Conservation (phyloP, 2,113 vertebrate species). For the Nothobranchius kuhntae region DNA sequence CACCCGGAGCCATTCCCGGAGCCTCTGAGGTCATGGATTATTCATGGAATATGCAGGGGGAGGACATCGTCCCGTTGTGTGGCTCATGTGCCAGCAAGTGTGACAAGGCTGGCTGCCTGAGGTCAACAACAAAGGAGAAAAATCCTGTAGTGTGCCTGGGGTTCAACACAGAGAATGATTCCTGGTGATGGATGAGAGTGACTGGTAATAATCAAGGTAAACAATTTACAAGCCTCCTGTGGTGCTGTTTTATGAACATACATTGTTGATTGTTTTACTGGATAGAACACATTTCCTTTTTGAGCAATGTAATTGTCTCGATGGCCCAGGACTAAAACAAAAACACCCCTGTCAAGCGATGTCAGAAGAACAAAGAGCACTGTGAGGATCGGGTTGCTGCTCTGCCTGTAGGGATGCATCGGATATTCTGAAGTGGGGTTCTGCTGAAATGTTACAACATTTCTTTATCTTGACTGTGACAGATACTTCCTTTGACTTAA, state of each 20-base stretch:
- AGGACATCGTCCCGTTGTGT: constrained; percentile 34
- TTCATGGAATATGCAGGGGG: constrained; percentile 48
- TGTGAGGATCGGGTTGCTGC: not conserved
- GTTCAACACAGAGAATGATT: constrained; percentile 8
- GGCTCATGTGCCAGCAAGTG: constrained; percentile 18
- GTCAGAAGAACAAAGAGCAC: not conserved
- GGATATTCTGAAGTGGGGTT: too few species aligned
- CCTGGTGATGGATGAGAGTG: not conserved
- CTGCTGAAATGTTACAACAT: too few species aligned
- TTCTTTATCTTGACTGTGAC: too few species aligned
- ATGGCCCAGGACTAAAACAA: not conserved
- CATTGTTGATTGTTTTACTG: constrained; percentile 7
- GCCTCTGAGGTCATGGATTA: constrained; percentile 63
- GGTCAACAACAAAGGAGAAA: constrained; percentile 18
- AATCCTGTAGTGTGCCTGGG: not conserved
- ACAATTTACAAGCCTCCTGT: constrained; percentile 20
- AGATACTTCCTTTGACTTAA: too few species aligned
- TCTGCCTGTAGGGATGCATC: not conserved
- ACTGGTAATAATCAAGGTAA: not conserved
- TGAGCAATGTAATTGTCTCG: not conserved
- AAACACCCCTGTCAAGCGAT: not conserved
- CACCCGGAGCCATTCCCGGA: constrained; percentile 23
- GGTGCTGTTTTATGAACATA: constrained; percentile 5
- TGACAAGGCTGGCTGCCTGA: constrained; percentile 39
- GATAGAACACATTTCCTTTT: not conserved